Evolutionary conservation across 2,113 vertebrate genomes (phyloP).

Genomic region (Herpailurus yagouaroundi): DNA sequence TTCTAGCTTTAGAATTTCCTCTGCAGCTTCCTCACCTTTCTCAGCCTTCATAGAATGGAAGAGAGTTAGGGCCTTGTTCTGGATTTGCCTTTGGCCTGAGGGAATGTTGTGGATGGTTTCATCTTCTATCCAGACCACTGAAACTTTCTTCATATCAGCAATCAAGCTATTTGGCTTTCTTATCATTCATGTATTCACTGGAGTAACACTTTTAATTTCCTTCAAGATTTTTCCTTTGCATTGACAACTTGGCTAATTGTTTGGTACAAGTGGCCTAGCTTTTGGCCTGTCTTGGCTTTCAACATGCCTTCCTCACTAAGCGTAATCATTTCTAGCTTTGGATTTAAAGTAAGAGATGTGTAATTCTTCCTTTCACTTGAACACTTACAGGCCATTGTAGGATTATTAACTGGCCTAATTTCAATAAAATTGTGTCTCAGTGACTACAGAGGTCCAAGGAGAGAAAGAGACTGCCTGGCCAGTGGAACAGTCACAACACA

Average conservation of each 20-base stretch:
- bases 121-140: background rate
- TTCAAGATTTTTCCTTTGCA: background rate
- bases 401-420: background rate
- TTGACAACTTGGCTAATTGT: background rate
- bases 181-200: background rate
- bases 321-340: background rate
- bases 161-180: background rate
- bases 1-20: background rate
- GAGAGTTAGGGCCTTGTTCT: background rate
- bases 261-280: background rate
- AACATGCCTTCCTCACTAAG: background rate
- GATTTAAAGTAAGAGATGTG: background rate
- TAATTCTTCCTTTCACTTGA: background rate
- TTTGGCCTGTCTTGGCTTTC: background rate
- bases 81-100: background rate
- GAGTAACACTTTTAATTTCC: background rate
- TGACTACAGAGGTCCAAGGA: background rate
- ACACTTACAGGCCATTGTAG: background rate
- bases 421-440: background rate
- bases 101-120: background rate
- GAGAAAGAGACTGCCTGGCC: background rate
- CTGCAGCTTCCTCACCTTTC: background rate
- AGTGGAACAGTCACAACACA: background rate
- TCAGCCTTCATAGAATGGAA: background rate
- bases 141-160: background rate